These are phyloP conservation scores for Circaetus gallicus DNA, from an alignment of 2,113 vertebrate genomes.

Conservation along the genomic window DNA sequence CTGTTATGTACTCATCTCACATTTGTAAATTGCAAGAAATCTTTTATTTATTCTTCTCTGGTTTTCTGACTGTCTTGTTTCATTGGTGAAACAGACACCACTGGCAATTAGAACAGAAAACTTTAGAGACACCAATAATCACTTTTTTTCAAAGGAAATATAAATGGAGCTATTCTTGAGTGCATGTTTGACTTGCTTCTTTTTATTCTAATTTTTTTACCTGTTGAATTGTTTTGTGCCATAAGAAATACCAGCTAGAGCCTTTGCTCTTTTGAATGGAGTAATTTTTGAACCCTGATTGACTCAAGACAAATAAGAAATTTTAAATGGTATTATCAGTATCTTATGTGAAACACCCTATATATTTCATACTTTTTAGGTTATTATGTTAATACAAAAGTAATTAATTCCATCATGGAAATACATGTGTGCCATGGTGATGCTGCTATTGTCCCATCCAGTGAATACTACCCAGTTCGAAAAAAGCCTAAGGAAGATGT, in stretches of 20 bases:
- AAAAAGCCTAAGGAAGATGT: neutral
- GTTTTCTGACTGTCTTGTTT: neutral
- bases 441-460: neutral
- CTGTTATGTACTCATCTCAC: neutral
- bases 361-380: neutral
- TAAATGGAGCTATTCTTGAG: neutral
- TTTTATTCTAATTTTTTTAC: neutral
- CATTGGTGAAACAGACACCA: neutral
- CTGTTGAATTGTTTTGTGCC: neutral
- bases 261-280: neutral
- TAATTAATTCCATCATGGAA: neutral
- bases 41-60: neutral
- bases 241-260: neutral
- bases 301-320: neutral
- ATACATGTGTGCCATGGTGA: neutral
- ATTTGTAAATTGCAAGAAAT: neutral
- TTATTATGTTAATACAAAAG: neutral
- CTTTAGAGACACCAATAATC: neutral
- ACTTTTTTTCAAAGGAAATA: neutral
- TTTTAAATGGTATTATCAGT: neutral
- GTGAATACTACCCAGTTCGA: neutral
- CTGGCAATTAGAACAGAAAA: neutral
- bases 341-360: neutral
- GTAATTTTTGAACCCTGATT: neutral
- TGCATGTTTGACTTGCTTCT: neutral